Base-by-base conservation (phyloP, 2,888 invertebrate species). In the Leucoptera coffeella region DNA sequence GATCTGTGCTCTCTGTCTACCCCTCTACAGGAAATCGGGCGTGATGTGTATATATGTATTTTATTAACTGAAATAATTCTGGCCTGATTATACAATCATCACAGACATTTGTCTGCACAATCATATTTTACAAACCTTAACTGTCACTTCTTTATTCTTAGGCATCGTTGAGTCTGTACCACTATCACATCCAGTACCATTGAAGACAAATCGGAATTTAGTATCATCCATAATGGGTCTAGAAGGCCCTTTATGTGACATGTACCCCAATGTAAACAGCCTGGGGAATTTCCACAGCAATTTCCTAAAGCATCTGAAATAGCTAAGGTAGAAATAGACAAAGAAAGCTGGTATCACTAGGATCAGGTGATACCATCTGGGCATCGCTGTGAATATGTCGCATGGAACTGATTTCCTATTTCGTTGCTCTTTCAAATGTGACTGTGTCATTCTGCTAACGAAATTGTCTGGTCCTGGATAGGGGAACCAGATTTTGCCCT, bases 381-480 rank as follows among this genome's bases (percentile, higher is more conserved):
- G 53, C 35, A 50, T 40, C 2, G 50, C 46, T 2, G 49, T 43
- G 30, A 50, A 55, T 10, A 39, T 37, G 13, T 42, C 49, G 28
- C 41, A 50, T 31, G 44, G 39, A 2, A 41, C 35, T 1, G 47
- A 43, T 23, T 40, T 45, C 28, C 45, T 49, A 4, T 39, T 38
- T 9, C 30, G 36, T 30, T 42, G 42, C 9, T 45, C 36, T 12
- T 36, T 24, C 10, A 47, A 34, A 32, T 53, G 47, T 37, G 43
- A 38, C 30, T 57, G 50, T 1, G 53, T 45, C 41, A 53, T 49
- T 2, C 45, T 41, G 2, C 44, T 37, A 1, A 45, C 33, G 7
- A 42, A 40, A 3, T 35, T 33, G 5, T 58, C 58, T 2, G 48
- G 42, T 2, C 56, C 55, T 1, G 54, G 53, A 23, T 48, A 52